Conservation (phyloP, 2,888 invertebrate species). For the Nasonia oneida region DNA sequence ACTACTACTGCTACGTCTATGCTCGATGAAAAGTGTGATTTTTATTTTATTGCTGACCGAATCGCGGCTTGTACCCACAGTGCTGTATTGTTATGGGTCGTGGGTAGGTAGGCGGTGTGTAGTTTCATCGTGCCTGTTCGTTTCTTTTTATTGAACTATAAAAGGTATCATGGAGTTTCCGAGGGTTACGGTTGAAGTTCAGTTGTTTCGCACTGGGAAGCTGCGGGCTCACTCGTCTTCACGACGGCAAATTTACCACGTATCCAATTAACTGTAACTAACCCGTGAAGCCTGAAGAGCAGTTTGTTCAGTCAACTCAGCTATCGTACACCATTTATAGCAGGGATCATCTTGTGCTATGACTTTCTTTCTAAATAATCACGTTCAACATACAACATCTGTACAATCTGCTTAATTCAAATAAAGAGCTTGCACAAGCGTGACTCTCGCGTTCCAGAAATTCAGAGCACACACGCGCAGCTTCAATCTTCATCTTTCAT, state of each 20-base stretch:
- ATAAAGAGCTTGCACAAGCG: not conserved
- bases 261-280: not conserved
- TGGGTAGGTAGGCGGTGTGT: not conserved
- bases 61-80: not conserved
- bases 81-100: not conserved
- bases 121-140: not conserved
- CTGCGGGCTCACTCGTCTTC: not conserved
- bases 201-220: not conserved
- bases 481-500: constrained; percentile 18
- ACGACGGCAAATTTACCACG: not conserved
- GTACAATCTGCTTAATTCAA: not conserved
- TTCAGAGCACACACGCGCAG: not conserved
- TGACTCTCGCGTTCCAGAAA: not conserved
- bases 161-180: not conserved
- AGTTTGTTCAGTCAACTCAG: not conserved
- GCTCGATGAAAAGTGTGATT: not conserved
- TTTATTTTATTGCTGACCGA: constrained; percentile 33
- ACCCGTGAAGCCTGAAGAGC: not conserved
- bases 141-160: not conserved
- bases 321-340: too few relatives aligned
- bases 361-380: not conserved
- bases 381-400: not conserved
- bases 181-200: not conserved
- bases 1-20: not conserved
- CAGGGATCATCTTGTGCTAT: not conserved